Base-by-base conservation (phyloP, 2,888 invertebrate genomes). In the Napeogenes sylphis region DNA sequence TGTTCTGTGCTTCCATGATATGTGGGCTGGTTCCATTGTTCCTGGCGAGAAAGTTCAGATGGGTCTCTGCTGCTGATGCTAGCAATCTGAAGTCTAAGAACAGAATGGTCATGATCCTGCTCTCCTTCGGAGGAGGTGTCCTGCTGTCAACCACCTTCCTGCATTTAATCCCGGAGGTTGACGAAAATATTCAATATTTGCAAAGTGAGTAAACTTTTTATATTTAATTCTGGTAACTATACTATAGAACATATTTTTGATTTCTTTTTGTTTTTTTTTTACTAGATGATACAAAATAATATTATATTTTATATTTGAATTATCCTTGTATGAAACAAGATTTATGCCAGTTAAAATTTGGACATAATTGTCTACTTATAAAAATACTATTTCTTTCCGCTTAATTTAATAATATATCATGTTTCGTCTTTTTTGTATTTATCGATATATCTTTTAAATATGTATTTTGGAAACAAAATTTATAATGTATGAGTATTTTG, bases 41-140 rank as follows among this genome's bases (percentile, higher is more conserved):
- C 73, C 82, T 97, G 63, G 92, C 94, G 47, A 92, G 86, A 72
- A 92, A 91, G 80, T 92, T 95, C 70, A 91, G 92, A 45, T 94
- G 94, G 93, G 79, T 92, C 59, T 76, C 87, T 0, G 75, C 84
- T 2, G 84, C 86, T 12, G 88, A 91, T 30, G 89, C 91, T 0
- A 88, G 89, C 57, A 84, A 83, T 65, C 82, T 91, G 45, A 87
- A 86, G 71, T 81, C 85, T 4, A 92, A 91, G 8, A 91, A 91
- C 71, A 78, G 77, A 67, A 73, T 92, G 30, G 93, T 94, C 38
- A 90, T 93, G 74, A 84, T 94, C 21, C 81, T 95, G 33, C 85
- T 96, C 32, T 94, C 95, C n/a, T 94, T 96, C 70, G 96, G 96
- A 14, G 96, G 96, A n/a, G 96, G 96, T 10, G 96, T 96, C 0